These are phyloP conservation scores for Octomys mimax DNA, from an alignment of 2,797 vertebrate genomes.

Conservation along the genomic window DNA sequence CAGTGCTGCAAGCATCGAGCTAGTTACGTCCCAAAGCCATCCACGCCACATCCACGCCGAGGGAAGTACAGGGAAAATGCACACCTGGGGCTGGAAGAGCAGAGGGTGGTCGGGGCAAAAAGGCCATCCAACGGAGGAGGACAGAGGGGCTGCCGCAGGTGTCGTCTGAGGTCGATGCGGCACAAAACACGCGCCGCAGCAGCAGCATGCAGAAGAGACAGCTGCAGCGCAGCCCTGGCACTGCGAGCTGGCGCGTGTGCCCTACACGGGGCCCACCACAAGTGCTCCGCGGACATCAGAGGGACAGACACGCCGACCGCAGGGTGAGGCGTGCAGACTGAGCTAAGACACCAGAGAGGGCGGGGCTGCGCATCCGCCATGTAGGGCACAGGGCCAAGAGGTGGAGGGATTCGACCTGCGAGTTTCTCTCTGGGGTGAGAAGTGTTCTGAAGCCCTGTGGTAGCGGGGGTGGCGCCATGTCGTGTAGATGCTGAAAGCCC, in stretches of 20 bases:
- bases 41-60: background rate
- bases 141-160: background rate
- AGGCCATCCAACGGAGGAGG: background rate
- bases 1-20: background rate
- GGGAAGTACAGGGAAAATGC: background rate
- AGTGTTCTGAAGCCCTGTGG: background rate
- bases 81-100: background rate
- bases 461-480: no score
- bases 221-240: background rate
- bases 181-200: background rate
- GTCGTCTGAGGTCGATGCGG: background rate
- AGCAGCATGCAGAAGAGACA: background rate
- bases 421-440: background rate
- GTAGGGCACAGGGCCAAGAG: background rate
- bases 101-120: background rate
- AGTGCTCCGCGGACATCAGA: fast-evolving
- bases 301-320: no score
- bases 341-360: background rate
- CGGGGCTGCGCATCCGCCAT: background rate
- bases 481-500: background rate
- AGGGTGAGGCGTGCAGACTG: background rate
- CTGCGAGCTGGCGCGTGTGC: no score
- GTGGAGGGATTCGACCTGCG: background rate
- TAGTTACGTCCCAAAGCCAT: background rate
- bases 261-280: fast-evolving